These are phyloP conservation scores for Scomber colias DNA, from an alignment of 2,113 vertebrate genomes.

Conservation along the genomic window DNA sequence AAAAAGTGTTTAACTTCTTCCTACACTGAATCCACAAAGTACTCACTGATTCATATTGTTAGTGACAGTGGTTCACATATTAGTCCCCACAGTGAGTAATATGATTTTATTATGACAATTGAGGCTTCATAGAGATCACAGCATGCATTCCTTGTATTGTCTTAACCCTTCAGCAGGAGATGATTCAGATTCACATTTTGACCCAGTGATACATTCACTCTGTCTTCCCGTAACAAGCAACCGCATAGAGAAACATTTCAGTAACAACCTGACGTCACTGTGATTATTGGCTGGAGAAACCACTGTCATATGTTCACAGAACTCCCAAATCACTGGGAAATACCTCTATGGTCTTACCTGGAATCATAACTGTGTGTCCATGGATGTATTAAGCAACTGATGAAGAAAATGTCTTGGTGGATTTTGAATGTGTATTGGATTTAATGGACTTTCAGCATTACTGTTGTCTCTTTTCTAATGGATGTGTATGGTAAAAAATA, in stretches of 20 bases:
- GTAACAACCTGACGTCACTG: background rate
- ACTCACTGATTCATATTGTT: background rate
- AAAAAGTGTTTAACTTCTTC: too few relatives aligned
- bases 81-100: background rate
- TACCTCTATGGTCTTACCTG: background rate
- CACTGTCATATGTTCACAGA: background rate
- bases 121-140: background rate
- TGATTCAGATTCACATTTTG: slow-evolving; percentile 22
- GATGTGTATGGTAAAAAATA: too few relatives aligned
- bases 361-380: background rate
- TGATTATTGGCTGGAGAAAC: background rate
- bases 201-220: slow-evolving; percentile 6
- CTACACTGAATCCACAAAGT: background rate
- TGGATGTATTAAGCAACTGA: background rate
- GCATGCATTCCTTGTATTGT: background rate
- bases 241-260: background rate
- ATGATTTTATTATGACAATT: background rate
- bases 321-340: background rate
- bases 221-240: slow-evolving; percentile 7
- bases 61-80: background rate
- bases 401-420: background rate
- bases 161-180: background rate
- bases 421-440: background rate
- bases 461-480: too few relatives aligned
- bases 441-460: too few relatives aligned